A percentile compares a stretch with the other conserved stretches of the same genome.
phyloP scores from a whole-genome alignment of 2,113 vertebrate genomes.

The Paedocypris sp. region DNA sequence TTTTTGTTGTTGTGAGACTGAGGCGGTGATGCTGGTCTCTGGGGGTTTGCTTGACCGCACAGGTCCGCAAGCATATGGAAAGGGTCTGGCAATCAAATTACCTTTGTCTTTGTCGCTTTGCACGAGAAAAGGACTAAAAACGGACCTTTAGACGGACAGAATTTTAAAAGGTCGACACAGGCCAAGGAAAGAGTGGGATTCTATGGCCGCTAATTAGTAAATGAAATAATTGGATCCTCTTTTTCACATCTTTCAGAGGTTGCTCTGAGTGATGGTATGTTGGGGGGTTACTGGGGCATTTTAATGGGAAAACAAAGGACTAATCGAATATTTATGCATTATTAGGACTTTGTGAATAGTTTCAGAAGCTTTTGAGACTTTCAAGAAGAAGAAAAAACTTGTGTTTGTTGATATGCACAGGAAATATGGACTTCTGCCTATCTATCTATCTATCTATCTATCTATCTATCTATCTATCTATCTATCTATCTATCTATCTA shows the following conservation, averaged over 20 bases:
- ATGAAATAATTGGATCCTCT: slow-evolving; percentile 47
- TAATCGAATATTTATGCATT: slow-evolving; percentile 33
- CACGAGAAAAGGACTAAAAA: slow-evolving; percentile 22
- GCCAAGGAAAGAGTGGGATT: slow-evolving; percentile 25
- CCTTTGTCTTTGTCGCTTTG: slow-evolving; percentile 34
- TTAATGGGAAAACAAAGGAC: slow-evolving; percentile 30
- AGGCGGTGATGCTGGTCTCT: slow-evolving; percentile 24
- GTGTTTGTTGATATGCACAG: too few relatives aligned
- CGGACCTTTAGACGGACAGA: slow-evolving; percentile 25
- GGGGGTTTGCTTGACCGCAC: slow-evolving; percentile 23
- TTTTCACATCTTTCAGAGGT: slow-evolving; percentile 39
- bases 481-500: too few relatives aligned
- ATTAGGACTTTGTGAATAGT: slow-evolving; percentile 14
- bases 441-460: too few relatives aligned
- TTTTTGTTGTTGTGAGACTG: slow-evolving; percentile 24
- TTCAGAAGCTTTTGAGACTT: slow-evolving; percentile 13
- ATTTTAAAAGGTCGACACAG: slow-evolving; percentile 15
- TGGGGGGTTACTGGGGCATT: slow-evolving; percentile 5
- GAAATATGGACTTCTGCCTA: too few relatives aligned
- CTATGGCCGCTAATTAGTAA: slow-evolving; percentile 44
- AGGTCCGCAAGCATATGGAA: slow-evolving; percentile 37
- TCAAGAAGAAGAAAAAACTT: neutral
- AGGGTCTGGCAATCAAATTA: slow-evolving; percentile 42
- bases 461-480: too few relatives aligned
- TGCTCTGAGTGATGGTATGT: slow-evolving; percentile 13